A percentile compares a stretch with the other conserved stretches of the same genome.
phyloP scores from a whole-genome alignment of 2,888 invertebrate genomes.

The Brachynemurus nebulosus region DNA sequence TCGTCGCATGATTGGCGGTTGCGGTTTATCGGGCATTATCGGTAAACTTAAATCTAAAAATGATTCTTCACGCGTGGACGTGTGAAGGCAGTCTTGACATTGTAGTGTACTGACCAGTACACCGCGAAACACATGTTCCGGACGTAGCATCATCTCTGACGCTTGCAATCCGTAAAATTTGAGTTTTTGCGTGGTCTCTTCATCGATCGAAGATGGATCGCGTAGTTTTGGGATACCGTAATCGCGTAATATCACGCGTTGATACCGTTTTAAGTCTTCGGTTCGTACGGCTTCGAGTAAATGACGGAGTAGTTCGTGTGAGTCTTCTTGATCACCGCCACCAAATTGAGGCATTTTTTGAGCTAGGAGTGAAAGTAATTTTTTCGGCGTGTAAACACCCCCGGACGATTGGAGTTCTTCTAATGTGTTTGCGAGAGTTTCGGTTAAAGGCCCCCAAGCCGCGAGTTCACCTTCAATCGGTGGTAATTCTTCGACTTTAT shows the following conservation, averaged over 20 bases:
- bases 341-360: conserved; percentile 70
- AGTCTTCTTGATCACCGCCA: conserved; percentile 91
- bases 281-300: conserved; percentile 75
- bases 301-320: conserved; percentile 86
- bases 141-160: conserved; percentile 57
- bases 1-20: conserved; percentile 45
- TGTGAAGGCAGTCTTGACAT: conserved; percentile 79
- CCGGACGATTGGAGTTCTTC: conserved; percentile 51
- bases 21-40: conserved; percentile 59
- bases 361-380: conserved; percentile 48
- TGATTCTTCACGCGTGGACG: conserved; percentile 77
- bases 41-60: conserved; percentile 93
- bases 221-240: conserved; percentile 46
- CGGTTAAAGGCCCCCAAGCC: conserved; percentile 54
- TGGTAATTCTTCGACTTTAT: conserved; percentile 18
- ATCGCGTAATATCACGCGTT: conserved; percentile 62
- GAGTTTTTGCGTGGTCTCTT: conserved; percentile 57
- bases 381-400: conserved; percentile 49
- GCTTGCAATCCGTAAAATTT: conserved; percentile 77
- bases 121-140: conserved; percentile 90
- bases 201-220: conserved; percentile 62
- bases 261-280: conserved; percentile 65
- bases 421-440: conserved; percentile 52
- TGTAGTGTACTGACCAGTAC: conserved; percentile 77
- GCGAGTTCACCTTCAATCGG: conserved; percentile 39